Evolutionary conservation across 2,888 invertebrate genomes (phyloP), one percentile per base, ranked within the genome.

Genomic region (Napeogenes sylphis): DNA sequence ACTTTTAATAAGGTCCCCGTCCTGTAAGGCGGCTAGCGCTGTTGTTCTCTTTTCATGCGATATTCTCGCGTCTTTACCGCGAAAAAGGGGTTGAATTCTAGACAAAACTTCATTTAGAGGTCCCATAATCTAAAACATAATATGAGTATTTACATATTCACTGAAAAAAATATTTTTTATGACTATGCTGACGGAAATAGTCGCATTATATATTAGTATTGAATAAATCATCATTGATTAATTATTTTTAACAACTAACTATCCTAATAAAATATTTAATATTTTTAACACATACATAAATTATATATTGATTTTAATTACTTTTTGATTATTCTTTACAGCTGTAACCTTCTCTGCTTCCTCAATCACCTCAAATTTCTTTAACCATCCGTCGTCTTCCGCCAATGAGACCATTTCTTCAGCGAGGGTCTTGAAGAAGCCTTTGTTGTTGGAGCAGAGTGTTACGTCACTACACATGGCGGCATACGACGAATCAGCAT

Each of bases 401-500:
- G 90, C 92, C 33, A 87, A 70, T 8, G 90, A 79, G 0, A 87
- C 87, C 30, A 95, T 91, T 70, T 92, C 91, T 57, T 94, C 92
- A 32, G 91, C 92, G 68, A 95, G 92, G 53, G 92, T 92, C 68
- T 92, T 89, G 79, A 96, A 96, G 82, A 96, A 96, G 0, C 96
- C 96, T 72, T 94, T 93, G 65, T 91, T 90, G 71, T 94, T 93
- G 0, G 95, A 94, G 79, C 94, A 95, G 0, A 96, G 90, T 0
- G 96, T 96, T 65, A 93, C 92, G 73, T 93, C 92, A 73, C 95
- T 95, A 82, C 96, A 96, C 45, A 93, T 90, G 30, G 91, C 86
- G 45, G 93, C 92, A 76, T 93, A 95, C 13, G 73, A 77, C 3
- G 87, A 78, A 68, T 90, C 91, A 33, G 82, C 73, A 14, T 85